Evolutionary conservation across 2,113 vertebrate species (phyloP).

Genomic region (Henicopernis longicauda): DNA sequence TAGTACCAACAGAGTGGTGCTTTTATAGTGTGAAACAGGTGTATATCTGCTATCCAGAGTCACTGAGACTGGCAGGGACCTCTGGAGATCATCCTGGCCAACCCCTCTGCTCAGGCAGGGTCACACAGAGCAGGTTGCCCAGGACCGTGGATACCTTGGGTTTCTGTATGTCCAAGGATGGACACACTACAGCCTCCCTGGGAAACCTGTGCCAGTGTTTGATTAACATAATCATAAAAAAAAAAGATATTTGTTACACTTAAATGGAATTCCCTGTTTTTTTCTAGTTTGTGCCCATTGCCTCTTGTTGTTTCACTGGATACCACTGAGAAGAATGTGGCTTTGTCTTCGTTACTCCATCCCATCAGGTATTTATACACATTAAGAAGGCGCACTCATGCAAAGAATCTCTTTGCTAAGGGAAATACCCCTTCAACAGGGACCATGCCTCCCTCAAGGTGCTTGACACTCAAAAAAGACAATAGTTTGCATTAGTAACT

Average conservation of each 20-base stretch:
- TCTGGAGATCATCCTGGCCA: neutral
- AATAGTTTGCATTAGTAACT: slow-evolving; percentile 20
- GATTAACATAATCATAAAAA: neutral
- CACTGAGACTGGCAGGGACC: too few species aligned
- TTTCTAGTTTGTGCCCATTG: neutral
- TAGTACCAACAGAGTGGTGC: slow-evolving; percentile 40
- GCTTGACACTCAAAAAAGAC: too few species aligned
- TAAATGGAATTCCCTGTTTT: neutral
- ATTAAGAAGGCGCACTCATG: accelerated
- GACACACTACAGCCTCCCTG: neutral
- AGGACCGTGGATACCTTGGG: neutral
- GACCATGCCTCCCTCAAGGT: neutral
- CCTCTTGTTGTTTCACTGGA: neutral
- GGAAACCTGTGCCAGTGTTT: neutral
- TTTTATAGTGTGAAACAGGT: neutral
- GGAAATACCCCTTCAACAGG: neutral
- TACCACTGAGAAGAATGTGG: neutral
- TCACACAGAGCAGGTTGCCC: neutral
- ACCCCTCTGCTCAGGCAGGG: neutral
- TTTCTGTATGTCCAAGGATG: too few species aligned
- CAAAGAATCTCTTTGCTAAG: neutral
- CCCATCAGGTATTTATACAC: too few species aligned
- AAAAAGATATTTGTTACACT: neutral
- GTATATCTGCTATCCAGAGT: too few species aligned
- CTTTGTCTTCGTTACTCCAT: neutral